Evolutionary conservation across 1,140 invertebrate genomes (phyloP).

Genomic region (Tetraneura akinire): DNA sequence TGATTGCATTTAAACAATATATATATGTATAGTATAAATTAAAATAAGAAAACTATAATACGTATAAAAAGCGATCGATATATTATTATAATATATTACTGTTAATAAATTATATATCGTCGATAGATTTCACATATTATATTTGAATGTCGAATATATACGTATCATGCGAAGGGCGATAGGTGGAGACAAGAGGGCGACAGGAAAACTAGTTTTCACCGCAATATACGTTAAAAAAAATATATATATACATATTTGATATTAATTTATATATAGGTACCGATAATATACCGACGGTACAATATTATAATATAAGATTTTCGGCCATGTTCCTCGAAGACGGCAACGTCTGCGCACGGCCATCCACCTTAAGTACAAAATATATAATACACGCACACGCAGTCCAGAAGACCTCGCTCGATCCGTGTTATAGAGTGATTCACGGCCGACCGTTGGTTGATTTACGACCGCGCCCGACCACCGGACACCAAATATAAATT

Average conservation of each 20-base stretch:
- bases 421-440: constrained; percentile 2
- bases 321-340: constrained; percentile 16
- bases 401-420: not conserved
- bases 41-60: no score
- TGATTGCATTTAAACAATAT: no score
- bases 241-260: no score
- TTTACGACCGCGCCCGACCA: constrained; percentile 31
- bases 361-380: not conserved
- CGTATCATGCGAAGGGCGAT: not conserved
- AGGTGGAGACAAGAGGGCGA: not conserved
- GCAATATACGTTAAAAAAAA: no score
- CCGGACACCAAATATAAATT: constrained; percentile 49
- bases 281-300: no score
- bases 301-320: constrained; percentile 1
- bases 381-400: not conserved
- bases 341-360: not conserved
- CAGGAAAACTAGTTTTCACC: not conserved
- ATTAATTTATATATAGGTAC: no score
- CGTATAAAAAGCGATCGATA: no score
- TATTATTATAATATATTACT: no score
- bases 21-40: no score
- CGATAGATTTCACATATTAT: no score
- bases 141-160: not conserved
- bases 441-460: constrained; percentile 42
- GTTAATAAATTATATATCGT: no score